These are phyloP conservation scores for Caenorhabditis becei DNA, from an alignment of 2,888 invertebrate genomes.

Conservation along the genomic window DNA sequence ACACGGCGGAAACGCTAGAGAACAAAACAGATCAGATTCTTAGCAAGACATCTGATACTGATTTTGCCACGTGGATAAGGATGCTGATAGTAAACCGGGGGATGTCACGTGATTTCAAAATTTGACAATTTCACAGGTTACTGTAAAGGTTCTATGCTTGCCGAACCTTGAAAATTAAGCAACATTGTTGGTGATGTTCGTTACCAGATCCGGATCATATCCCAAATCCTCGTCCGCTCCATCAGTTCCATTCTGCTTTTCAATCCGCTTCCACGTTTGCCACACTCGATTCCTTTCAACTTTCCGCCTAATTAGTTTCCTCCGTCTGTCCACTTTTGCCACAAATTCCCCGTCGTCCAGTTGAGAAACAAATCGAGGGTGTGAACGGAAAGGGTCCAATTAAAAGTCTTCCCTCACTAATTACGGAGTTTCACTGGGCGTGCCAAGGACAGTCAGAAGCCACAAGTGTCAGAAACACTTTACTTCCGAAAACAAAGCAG, in stretches of 20 bases:
- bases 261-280: conserved; percentile 6
- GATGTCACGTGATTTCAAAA: too few relatives aligned
- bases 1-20: too few relatives aligned
- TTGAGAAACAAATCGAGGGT: neutral
- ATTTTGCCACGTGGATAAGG: too few relatives aligned
- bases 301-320: conserved; percentile 24
- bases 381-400: neutral
- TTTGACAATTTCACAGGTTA: too few relatives aligned
- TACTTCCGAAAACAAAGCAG: neutral
- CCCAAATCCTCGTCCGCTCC: neutral
- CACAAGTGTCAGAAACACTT: conserved; percentile 14
- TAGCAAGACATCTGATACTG: too few relatives aligned
- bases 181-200: too few relatives aligned
- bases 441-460: conserved; percentile 18
- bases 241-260: neutral
- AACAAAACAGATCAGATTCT: too few relatives aligned
- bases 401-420: too few relatives aligned
- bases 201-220: conserved; percentile 1
- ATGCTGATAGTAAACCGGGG: too few relatives aligned
- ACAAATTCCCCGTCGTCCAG: neutral
- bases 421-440: conserved; percentile 4
- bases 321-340: neutral
- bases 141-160: too few relatives aligned
- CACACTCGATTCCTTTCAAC: conserved; percentile 1
- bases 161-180: too few relatives aligned